phyloP scores from a whole-genome alignment of 2,888 invertebrate species.

The Rotaria sp. region DNA sequence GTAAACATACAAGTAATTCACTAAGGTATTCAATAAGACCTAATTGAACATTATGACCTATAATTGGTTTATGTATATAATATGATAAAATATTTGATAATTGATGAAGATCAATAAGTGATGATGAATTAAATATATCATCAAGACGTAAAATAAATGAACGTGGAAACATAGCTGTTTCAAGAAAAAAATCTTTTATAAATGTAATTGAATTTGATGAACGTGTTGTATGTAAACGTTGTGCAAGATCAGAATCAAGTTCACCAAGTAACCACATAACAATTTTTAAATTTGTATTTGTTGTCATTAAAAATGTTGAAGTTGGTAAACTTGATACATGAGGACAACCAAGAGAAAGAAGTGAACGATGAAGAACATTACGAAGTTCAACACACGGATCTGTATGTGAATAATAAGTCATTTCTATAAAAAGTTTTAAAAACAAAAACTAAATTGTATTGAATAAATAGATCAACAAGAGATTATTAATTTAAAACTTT shows the following conservation, averaged over 20 bases:
- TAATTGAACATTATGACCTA: not conserved
- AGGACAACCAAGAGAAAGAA: not conserved
- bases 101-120: not conserved
- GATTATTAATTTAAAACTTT: no score
- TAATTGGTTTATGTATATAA: not conserved
- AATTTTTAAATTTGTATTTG: not conserved
- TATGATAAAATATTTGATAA: not conserved
- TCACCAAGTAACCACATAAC: not conserved
- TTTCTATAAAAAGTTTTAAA: not conserved
- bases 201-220: not conserved
- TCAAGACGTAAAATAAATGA: constrained; percentile 3
- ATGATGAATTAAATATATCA: not conserved
- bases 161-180: not conserved
- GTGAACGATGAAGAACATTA: not conserved
- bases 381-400: not conserved
- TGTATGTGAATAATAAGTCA: not conserved
- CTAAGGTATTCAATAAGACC: not conserved
- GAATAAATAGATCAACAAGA: no score
- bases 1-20: not conserved
- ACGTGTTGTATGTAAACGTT: not conserved
- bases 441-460: no score
- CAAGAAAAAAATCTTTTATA: not conserved
- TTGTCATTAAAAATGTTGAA: constrained; percentile 8
- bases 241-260: not conserved
- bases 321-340: constrained; percentile 10